Base-by-base conservation (phyloP, 2,888 invertebrate genomes). In the Herminia tarsipennalis region DNA sequence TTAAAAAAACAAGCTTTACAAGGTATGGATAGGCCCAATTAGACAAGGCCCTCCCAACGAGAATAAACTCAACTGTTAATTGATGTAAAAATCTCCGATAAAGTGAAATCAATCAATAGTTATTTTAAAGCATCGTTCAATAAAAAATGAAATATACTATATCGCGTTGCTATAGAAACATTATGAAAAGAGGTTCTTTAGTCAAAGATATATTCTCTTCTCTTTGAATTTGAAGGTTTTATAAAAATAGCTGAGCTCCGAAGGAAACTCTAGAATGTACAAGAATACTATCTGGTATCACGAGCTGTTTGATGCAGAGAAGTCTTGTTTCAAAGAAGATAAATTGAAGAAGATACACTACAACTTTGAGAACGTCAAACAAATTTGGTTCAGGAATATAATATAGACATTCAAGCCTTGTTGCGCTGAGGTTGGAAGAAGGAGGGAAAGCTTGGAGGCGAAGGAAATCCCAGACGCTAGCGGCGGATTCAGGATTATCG, bases 341-440 rank as follows among this genome's bases (percentile, higher is more conserved):
- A 84, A 82, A 83, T 86, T 94, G 33, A 93, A 95, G 73, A 97
- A 97, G 88, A 93, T 98, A 9, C 96, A 96, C 73, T 98, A 95
- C 74, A 94, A 96, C 69, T 94, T 98, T 63, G 89, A 93, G 21
- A 95, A 96, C 92, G 95, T 94, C 0, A 92, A 87, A 57, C 96
- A 97, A 92, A 95, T n/a, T n/a, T 98, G 95, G 95, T 95, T 0
- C 98, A 98, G 76, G 98, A 98, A 77, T 98, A 96, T 67, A 95
- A 94, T 76, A 78, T 93, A 55, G 95, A 95, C 18, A 96, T 96
- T 0, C 93, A 94, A 59, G 94, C 95, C 2, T 81, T 96, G 9
- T 88, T 94, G 13, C 89, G 95, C 43, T 92, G 97, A 71, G 94
- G 95, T n/a, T 96, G 96, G 96, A 94, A 93, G 69, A 89, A 93